Evolutionary conservation across 1,140 invertebrate genomes (phyloP).

Genomic region (Apis mellifera): DNA sequence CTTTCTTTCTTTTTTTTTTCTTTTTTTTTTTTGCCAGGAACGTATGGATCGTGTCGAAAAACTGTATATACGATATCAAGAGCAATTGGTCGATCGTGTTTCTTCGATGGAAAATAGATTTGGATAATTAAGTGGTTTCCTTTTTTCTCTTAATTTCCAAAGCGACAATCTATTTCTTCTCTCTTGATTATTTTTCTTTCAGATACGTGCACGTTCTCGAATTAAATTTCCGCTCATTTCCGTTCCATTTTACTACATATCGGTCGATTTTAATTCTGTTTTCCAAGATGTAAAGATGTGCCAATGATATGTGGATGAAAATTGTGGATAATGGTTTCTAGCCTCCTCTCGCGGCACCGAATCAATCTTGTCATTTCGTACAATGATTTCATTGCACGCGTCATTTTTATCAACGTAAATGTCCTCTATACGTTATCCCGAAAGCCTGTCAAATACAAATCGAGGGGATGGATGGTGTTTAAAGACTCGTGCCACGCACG

Average conservation of each 20-base stretch:
- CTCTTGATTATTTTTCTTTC: background rate
- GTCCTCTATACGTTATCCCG: background rate
- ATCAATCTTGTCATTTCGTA: no score
- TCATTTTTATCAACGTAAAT: background rate
- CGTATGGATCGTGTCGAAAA: background rate
- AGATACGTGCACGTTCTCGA: no score
- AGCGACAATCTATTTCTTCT: background rate
- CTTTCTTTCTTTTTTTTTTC: background rate
- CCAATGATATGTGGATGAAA: background rate
- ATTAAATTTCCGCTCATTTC: no score
- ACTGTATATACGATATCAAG: background rate
- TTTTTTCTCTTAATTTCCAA: background rate
- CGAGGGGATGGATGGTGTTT: background rate
- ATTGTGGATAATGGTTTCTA: background rate
- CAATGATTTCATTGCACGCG: background rate
- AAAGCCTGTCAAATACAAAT: background rate
- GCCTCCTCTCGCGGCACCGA: background rate
- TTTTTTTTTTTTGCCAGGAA: background rate
- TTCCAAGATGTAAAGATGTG: no score
- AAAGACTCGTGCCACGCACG: background rate
- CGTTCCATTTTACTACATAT: no score
- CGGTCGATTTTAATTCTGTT: no score
- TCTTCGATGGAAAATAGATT: background rate
- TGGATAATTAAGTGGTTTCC: background rate
- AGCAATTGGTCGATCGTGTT: background rate